These are phyloP conservation scores for Trachelus tabidus DNA, from an alignment of 2,888 invertebrate species.

Conservation along the genomic window DNA sequence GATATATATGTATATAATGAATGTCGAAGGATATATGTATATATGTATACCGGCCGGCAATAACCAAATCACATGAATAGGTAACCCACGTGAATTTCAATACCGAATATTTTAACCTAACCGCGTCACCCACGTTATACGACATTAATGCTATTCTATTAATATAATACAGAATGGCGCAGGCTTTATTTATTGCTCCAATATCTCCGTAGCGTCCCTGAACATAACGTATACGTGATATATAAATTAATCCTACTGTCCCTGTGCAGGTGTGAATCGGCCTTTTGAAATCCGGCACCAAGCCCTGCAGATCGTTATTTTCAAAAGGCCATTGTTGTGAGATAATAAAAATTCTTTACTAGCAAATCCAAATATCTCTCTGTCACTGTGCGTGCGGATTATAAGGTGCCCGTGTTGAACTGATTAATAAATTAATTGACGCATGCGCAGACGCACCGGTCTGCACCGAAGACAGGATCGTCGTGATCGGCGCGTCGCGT, in stretches of 20 bases:
- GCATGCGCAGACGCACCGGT: conserved; percentile 80
- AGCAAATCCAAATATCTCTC: background rate
- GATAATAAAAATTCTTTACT: background rate
- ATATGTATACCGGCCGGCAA: too few relatives aligned
- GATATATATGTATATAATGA: background rate
- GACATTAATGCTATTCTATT: background rate
- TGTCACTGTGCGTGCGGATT: background rate
- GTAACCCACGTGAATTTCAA: background rate
- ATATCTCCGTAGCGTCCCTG: background rate
- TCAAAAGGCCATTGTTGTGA: background rate
- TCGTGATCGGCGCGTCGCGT: conserved; percentile 88
- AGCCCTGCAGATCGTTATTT: background rate
- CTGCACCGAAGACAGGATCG: conserved; percentile 80
- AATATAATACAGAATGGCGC: background rate
- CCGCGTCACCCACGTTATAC: background rate
- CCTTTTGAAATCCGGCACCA: background rate
- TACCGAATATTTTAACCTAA: background rate
- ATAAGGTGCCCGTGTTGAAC: background rate
- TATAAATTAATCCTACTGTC: background rate
- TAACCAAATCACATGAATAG: background rate
- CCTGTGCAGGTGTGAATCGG: background rate
- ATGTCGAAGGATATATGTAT: too few relatives aligned
- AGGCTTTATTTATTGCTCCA: background rate
- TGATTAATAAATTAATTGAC: conserved; percentile 4
- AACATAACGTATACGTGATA: background rate